Base-by-base conservation (phyloP, 1,140 invertebrate species). In the Mercenaria mercenaria region DNA sequence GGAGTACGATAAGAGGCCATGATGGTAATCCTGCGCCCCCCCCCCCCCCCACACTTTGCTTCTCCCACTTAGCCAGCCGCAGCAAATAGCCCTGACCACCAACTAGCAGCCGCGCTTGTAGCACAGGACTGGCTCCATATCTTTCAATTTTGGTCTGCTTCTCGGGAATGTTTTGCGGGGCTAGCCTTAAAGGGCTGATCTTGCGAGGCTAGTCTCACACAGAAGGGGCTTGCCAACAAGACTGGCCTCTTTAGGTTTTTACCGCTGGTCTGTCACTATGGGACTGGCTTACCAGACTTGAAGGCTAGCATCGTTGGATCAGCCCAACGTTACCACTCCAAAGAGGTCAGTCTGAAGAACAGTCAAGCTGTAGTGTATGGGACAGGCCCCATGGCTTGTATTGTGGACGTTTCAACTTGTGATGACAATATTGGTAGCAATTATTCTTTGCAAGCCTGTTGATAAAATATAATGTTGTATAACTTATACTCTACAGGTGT, bases 401-500 rank as follows among this genome's bases (percentile, higher is more conserved):
- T 64, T n/a, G 23, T 64, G 32, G 23, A 64, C 61, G 61, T 64
- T 64, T 23, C 8, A 64, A 64, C 61, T 64, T 64, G 61, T 64
- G 32, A 64, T 10, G 23, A 64, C 61, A 64, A 64, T 64, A 64
- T 64, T 64, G 8, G 23, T 64, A 64, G 61, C 32, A 64, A 64
- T 10, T 64, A 64, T 64, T 23, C 61, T 64, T 64, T 64, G 61
- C 61, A 64, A 64, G 61, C 8, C 23, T 64, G 61, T 64, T 64
- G 61, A 64, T 64, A 11, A 64, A n/a, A 64, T 64, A 23, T 64
- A n/a, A 64, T 64, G 61, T 26, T 64, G 23, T 64, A 64, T 47
- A 64, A 10, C 23, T 64, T 64, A 34, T 34, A 64, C 61, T 29
- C 29, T 64, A 37, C 67, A 72, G 67, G 67, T 34, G 67, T 72